Conservation (phyloP, 1,140 invertebrate genomes). For the Cheumatopsyche charites region DNA sequence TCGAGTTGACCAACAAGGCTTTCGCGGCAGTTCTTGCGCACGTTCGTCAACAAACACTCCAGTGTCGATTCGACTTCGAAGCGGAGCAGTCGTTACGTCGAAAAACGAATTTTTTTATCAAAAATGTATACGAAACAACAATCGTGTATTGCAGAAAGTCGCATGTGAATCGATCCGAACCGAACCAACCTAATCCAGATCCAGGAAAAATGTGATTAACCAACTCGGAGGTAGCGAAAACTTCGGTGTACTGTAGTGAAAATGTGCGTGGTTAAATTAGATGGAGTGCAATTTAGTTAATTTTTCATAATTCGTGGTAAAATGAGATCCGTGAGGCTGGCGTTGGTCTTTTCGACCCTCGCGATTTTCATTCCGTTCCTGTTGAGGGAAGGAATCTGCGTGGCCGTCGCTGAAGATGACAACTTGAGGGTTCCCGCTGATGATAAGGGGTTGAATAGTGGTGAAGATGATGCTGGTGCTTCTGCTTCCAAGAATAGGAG, state of each 20-base stretch:
- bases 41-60: background rate
- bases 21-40: background rate
- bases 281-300: background rate
- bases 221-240: too few species aligned
- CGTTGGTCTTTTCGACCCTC: background rate
- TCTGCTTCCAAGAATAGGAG: too few species aligned
- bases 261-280: background rate
- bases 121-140: too few species aligned
- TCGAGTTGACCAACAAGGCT: slow-evolving; percentile 1
- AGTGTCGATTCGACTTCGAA: background rate
- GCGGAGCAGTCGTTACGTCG: background rate
- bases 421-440: background rate
- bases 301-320: background rate
- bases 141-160: too few species aligned
- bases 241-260: background rate
- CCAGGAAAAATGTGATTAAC: too few species aligned
- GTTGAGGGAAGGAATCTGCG: background rate
- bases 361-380: background rate
- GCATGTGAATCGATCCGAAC: too few species aligned
- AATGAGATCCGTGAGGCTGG: background rate
- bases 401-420: background rate
- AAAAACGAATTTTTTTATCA: too few species aligned
- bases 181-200: too few species aligned
- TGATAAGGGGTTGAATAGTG: too few species aligned
- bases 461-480: too few species aligned